Evolutionary conservation across 2,113 vertebrate species (phyloP).

Genomic region (Heterocephalus glaber): DNA sequence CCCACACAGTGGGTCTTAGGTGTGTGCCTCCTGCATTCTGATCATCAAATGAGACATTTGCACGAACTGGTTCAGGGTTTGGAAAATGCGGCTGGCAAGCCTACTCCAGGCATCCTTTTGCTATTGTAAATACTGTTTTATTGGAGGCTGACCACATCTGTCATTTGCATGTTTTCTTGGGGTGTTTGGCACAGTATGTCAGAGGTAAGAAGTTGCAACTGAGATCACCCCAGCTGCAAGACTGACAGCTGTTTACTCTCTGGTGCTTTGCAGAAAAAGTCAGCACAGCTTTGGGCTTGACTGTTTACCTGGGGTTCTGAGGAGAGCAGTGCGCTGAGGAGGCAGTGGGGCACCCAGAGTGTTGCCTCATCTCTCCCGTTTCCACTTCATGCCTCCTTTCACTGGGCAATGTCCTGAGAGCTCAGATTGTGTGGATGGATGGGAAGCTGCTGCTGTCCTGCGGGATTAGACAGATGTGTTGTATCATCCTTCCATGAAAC

Average conservation of each 20-base stretch:
- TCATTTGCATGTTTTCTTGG: background rate
- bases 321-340: background rate
- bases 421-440: rapidly evolving
- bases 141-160: background rate
- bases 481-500: rapidly evolving
- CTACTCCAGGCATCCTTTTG: background rate
- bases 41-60: background rate
- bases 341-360: background rate
- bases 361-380: background rate
- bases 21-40: background rate
- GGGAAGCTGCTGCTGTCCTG: background rate
- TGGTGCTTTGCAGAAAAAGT: background rate
- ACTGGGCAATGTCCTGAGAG: background rate
- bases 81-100: background rate
- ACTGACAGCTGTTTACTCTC: background rate
- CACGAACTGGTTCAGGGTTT: background rate
- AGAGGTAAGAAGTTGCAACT: background rate
- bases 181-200: background rate
- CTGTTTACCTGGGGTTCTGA: background rate
- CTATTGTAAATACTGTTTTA: background rate
- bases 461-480: background rate
- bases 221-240: background rate
- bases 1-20: rapidly evolving
- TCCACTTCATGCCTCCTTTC: background rate
- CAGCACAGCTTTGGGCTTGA: background rate